These are phyloP conservation scores for Leptopilina myrica DNA, from an alignment of 2,888 invertebrate genomes.

Conservation along the genomic window DNA sequence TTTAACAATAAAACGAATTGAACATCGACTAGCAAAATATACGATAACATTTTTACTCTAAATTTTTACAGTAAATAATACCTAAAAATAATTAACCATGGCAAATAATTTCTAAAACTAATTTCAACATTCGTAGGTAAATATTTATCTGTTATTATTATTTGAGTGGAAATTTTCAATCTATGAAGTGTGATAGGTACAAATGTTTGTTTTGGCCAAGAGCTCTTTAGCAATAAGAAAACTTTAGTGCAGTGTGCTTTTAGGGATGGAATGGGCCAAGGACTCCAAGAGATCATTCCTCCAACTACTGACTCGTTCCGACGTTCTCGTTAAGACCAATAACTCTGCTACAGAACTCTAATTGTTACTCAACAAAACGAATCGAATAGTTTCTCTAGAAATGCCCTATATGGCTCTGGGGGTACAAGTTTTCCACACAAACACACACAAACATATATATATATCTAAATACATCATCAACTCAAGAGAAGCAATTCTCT, in stretches of 20 bases:
- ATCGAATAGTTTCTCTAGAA: slow-evolving; percentile 52
- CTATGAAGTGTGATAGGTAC: slow-evolving; percentile 29
- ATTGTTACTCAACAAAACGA: slow-evolving; percentile 66
- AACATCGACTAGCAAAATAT: too few species aligned
- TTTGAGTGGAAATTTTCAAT: slow-evolving; percentile 23
- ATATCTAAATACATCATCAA: background rate
- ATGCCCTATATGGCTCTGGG: background rate
- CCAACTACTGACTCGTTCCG: slow-evolving; percentile 51
- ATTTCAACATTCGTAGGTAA: too few species aligned
- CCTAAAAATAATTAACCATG: too few species aligned
- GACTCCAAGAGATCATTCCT: slow-evolving; percentile 44
- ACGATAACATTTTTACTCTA: too few species aligned
- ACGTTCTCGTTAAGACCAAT: slow-evolving; percentile 64
- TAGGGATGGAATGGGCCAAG: slow-evolving; percentile 16
- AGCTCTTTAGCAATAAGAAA: slow-evolving; percentile 56
- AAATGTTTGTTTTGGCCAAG: slow-evolving; percentile 67
- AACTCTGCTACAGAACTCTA: slow-evolving; percentile 61
- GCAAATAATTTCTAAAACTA: too few species aligned
- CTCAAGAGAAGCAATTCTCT: slow-evolving; percentile 17
- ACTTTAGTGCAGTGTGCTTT: slow-evolving; percentile 57
- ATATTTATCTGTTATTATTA: background rate
- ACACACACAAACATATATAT: background rate
- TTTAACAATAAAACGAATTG: too few species aligned
- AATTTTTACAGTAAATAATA: too few species aligned
- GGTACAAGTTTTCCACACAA: slow-evolving; percentile 16